A percentile compares a stretch with the other conserved stretches of the same genome.
Conservation (phyloP, 2,113 vertebrate species). For the Crotalus viridis region DNA sequence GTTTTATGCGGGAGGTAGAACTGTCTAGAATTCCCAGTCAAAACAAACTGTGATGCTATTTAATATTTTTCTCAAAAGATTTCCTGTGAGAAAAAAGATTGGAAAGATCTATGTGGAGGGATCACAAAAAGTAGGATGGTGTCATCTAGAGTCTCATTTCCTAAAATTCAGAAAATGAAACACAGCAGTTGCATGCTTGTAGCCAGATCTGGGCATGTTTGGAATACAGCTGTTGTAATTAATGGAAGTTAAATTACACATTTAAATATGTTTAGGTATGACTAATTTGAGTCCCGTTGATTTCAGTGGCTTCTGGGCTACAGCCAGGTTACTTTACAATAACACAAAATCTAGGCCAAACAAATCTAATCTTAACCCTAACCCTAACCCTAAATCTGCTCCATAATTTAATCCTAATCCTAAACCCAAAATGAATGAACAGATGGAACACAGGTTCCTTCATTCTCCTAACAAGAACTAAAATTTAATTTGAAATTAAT, state of each 20-base stretch:
- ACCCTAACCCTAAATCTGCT: background rate
- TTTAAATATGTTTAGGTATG: background rate
- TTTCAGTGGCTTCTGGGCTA: background rate
- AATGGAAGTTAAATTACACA: background rate
- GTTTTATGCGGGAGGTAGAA: background rate
- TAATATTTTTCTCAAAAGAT: background rate
- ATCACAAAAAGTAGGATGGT: background rate
- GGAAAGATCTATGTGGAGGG: background rate
- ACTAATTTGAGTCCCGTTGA: background rate
- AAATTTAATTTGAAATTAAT: background rate
- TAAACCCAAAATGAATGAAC: background rate
- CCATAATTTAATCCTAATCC: background rate
- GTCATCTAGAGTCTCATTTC: background rate
- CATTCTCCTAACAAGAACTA: background rate
- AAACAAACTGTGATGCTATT: background rate
- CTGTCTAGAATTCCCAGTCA: background rate
- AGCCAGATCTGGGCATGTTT: background rate
- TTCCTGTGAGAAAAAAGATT: background rate
- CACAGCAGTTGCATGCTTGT: background rate
- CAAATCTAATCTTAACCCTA: background rate
- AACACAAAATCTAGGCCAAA: background rate
- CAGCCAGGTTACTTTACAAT: background rate
- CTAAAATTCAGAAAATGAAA: background rate
- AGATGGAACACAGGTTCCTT: background rate
- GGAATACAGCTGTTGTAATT: background rate